Base-by-base conservation (phyloP, 2,888 invertebrate genomes). In the Cheilosia vulpina region DNA sequence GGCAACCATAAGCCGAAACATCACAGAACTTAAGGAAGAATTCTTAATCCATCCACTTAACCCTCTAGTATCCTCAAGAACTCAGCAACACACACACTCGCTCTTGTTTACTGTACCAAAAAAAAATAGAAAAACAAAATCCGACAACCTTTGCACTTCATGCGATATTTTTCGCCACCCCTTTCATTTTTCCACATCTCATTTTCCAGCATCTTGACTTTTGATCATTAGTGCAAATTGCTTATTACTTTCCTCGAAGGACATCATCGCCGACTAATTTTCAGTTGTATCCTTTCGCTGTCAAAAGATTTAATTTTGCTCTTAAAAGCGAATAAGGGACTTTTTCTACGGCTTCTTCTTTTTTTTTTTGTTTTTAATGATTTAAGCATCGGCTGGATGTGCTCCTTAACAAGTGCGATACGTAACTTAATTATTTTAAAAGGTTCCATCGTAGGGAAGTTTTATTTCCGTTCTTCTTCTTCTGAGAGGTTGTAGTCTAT, bases 401-500 rank as follows among this genome's bases (percentile, higher is more conserved):
- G 79, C 52, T 80, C 71, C 27, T 84, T 76, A 71, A 81, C 62
- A 77, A 81, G 72, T 81, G 62, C 76, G 72, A 76, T 80, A 77
- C 24, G 68, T 85, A 85, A 85, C 76, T 77, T 71, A 85, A 85
- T 85, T 85, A 85, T 85, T 80, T 81, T 81, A 81, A 85, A 85
- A 85, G 80, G 71, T 66, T 84, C 79, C 63, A 63, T n/a, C 41
- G 41, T 31, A 77, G 17, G 11, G 19, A 19, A 11, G 9, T 3
- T 47, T 19, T 17, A 11, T 47, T 19, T 6, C 6, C 27, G 0
- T 27, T 2, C 11, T n/a, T 15, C 11, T 52, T 24, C 43, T 7
- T n/a, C n/a, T 41, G 45, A 52, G 58, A 66, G 43, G 43, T 7
- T 66, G 66, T 31, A 63, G 41, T 50, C 52, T 41, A 50, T 58